These are phyloP conservation scores for Aphidoletes aphidimyza DNA, from an alignment of 2,888 invertebrate species.

Conservation along the genomic window DNA sequence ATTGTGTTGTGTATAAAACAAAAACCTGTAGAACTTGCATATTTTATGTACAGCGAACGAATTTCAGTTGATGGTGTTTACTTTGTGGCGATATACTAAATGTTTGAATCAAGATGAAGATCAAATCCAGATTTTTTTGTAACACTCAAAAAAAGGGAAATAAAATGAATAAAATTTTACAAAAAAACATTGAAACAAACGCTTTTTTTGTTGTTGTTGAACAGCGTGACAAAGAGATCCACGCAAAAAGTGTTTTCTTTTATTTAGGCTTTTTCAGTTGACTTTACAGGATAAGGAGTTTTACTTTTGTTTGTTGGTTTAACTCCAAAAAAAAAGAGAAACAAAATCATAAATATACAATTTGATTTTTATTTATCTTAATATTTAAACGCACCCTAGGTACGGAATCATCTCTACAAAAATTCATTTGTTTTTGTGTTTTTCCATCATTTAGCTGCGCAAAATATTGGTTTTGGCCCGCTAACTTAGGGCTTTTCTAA, in stretches of 20 bases:
- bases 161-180: background rate
- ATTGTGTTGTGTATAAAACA: too few species aligned
- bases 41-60: background rate
- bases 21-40: background rate
- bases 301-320: background rate
- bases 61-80: background rate
- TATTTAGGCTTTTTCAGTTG: conserved; percentile 25
- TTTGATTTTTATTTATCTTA: too few species aligned
- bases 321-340: background rate
- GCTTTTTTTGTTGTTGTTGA: background rate
- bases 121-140: background rate
- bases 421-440: too few species aligned
- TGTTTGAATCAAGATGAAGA: background rate
- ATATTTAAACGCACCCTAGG: conserved; percentile 22
- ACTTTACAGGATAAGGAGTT: conserved; percentile 22
- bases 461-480: background rate
- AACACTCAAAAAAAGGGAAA: background rate
- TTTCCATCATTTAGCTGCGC: conserved; percentile 12
- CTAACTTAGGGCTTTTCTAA: conserved; percentile 8
- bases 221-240: conserved; percentile 9
- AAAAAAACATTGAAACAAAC: background rate
- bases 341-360: conserved; percentile 18
- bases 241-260: conserved; percentile 13
- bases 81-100: background rate
- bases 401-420: conserved; percentile 1